These are phyloP conservation scores for Charanyca ferruginea DNA, from an alignment of 2,888 invertebrate genomes.

Conservation along the genomic window DNA sequence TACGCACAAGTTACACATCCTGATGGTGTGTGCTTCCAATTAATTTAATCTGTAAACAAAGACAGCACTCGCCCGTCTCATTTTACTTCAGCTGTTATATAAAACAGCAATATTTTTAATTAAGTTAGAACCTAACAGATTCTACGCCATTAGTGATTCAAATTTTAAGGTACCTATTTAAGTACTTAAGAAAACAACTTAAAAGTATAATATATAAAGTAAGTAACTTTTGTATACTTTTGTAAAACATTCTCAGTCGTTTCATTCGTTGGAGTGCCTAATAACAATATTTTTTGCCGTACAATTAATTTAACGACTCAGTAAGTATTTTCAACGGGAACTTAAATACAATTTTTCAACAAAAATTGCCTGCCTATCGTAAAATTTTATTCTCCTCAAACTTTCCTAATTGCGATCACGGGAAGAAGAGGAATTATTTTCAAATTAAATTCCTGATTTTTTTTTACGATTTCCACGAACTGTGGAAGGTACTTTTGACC, in stretches of 20 bases:
- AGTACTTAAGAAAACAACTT: slow-evolving; percentile 48
- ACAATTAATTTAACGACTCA: slow-evolving; percentile 55
- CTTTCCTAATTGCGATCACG: slow-evolving; percentile 62
- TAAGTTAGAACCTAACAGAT: slow-evolving; percentile 28
- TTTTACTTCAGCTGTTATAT: not conserved
- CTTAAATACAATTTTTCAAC: slow-evolving; percentile 42
- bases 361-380: slow-evolving; percentile 43
- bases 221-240: slow-evolving; percentile 45
- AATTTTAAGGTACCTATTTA: slow-evolving; percentile 46
- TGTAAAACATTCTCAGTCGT: slow-evolving; percentile 37
- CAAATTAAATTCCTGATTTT: slow-evolving; percentile 67
- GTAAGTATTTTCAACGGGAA: slow-evolving; percentile 43
- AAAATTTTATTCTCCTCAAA: slow-evolving; percentile 49
- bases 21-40: no score
- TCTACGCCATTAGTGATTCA: slow-evolving; percentile 49
- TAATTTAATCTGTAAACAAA: slow-evolving; percentile 3
- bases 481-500: slow-evolving; percentile 43
- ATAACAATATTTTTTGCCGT: slow-evolving; percentile 48
- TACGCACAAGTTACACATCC: no score
- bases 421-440: slow-evolving; percentile 57
- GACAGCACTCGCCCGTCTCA: not conserved
- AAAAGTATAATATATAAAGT: slow-evolving; percentile 44
- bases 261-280: slow-evolving; percentile 36
- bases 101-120: slow-evolving; percentile 38
- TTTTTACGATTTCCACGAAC: slow-evolving; percentile 63